Evolutionary conservation across 2,113 vertebrate genomes (phyloP).

Genomic region (Malurus elegans): DNA sequence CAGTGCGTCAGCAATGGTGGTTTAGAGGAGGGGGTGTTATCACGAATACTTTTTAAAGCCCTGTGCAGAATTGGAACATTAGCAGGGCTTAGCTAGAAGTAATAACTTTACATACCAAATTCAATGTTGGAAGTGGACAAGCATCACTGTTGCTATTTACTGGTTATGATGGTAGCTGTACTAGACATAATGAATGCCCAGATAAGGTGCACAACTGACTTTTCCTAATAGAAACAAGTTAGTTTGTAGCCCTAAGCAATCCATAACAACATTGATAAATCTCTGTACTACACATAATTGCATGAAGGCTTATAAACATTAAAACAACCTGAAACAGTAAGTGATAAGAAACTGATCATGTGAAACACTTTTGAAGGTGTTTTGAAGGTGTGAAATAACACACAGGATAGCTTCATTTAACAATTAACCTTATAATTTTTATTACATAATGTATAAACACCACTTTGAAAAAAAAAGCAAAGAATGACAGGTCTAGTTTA

Average conservation of each 20-base stretch:
- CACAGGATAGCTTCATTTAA: neutral
- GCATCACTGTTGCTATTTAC: neutral
- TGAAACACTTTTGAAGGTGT: neutral
- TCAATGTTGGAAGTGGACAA: neutral
- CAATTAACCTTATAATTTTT: slow-evolving; percentile 23
- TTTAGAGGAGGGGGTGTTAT: neutral
- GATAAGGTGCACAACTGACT: neutral
- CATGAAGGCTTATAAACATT: neutral
- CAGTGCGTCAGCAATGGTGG: neutral
- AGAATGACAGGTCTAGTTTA: slow-evolving; percentile 22
- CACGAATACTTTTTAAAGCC: neutral
- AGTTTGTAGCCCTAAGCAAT: neutral
- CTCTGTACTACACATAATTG: neutral
- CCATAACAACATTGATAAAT: rapidly evolving
- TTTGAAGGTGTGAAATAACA: neutral
- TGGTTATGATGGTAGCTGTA: neutral
- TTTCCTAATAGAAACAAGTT: neutral
- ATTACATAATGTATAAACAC: slow-evolving; percentile 51
- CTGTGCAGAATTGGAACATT: neutral
- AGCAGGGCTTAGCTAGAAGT: neutral
- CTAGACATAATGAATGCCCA: neutral
- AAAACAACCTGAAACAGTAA: neutral
- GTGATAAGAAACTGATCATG: neutral
- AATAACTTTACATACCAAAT: neutral
- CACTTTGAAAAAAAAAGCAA: neutral